These are phyloP conservation scores for Benitochromis conjunctus DNA, from an alignment of 2,113 vertebrate species.

Conservation along the genomic window DNA sequence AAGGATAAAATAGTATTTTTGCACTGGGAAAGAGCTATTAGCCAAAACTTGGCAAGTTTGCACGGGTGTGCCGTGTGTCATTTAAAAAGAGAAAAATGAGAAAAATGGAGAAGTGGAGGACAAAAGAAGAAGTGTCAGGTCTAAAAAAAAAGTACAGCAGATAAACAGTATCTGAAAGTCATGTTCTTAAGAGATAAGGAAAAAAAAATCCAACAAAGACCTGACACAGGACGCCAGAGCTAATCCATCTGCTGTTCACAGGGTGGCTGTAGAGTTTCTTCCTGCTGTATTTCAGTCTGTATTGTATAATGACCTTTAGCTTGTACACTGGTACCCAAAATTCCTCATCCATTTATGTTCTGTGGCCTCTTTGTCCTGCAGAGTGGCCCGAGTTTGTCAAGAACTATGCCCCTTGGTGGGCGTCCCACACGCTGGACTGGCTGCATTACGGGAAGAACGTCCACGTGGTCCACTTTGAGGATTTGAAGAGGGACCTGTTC, in stretches of 20 bases:
- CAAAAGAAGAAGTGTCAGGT: background rate
- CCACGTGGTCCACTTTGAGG: slow-evolving; percentile 93
- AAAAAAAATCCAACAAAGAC: background rate
- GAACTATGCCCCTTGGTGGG: slow-evolving; percentile 97
- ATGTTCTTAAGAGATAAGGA: background rate
- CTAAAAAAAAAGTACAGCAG: background rate
- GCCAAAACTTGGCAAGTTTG: background rate
- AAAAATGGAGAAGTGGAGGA: background rate
- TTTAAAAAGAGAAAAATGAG: background rate
- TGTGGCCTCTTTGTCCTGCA: slow-evolving; percentile 48
- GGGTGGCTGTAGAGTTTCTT: background rate
- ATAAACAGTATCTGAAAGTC: background rate
- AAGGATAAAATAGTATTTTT: background rate
- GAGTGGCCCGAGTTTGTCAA: slow-evolving; percentile 97
- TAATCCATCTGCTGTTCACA: background rate
- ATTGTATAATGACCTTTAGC: background rate
- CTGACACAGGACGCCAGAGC: background rate
- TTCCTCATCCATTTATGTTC: background rate
- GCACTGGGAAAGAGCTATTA: background rate
- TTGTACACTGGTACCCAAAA: background rate
- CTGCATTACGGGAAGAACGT: slow-evolving; percentile 84
- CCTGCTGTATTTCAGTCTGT: background rate
- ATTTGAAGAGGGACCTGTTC: slow-evolving; percentile 87
- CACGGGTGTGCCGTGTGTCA: background rate
- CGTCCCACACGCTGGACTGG: slow-evolving; percentile 94